Evolutionary conservation across 2,888 invertebrate species (phyloP).

Genomic region (Octonoba sinensis): DNA sequence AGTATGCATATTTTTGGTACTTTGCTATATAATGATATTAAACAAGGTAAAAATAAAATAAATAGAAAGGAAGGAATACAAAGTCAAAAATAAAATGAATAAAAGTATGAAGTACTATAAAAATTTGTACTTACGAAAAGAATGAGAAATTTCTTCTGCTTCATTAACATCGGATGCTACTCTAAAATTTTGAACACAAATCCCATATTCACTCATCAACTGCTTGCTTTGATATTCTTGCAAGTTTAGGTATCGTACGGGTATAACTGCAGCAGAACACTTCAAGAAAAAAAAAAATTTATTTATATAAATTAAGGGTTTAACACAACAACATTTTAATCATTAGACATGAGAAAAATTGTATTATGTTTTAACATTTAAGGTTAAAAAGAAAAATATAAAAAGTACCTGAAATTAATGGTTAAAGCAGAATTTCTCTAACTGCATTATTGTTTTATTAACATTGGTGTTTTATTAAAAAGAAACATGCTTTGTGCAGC

Average conservation of each 20-base stretch:
- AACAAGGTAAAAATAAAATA: too few relatives aligned
- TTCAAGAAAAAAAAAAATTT: constrained; percentile 4
- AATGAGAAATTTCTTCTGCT: constrained; percentile 74
- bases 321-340: too few relatives aligned
- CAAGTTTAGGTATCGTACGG: constrained; percentile 79
- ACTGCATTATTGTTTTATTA: too few relatives aligned
- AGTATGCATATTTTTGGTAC: too few relatives aligned
- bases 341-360: background rate
- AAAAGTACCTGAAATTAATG: background rate
- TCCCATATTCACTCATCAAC: constrained; percentile 85
- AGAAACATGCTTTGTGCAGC: too few relatives aligned
- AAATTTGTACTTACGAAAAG: constrained; percentile 78
- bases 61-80: too few relatives aligned
- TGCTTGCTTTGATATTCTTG: constrained; percentile 98
- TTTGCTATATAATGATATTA: too few relatives aligned
- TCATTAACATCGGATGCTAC: constrained; percentile 80
- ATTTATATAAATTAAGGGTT: background rate
- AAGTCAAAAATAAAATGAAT: too few relatives aligned
- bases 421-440: too few relatives aligned
- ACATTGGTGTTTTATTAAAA: too few relatives aligned
- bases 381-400: background rate
- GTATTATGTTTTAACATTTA: background rate
- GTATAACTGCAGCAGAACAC: constrained; percentile 20
- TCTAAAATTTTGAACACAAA: constrained; percentile 88
- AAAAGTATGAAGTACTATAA: too few relatives aligned